Base-by-base conservation (phyloP, 1,140 invertebrate species). In the Panagrolaimus sp. region DNA sequence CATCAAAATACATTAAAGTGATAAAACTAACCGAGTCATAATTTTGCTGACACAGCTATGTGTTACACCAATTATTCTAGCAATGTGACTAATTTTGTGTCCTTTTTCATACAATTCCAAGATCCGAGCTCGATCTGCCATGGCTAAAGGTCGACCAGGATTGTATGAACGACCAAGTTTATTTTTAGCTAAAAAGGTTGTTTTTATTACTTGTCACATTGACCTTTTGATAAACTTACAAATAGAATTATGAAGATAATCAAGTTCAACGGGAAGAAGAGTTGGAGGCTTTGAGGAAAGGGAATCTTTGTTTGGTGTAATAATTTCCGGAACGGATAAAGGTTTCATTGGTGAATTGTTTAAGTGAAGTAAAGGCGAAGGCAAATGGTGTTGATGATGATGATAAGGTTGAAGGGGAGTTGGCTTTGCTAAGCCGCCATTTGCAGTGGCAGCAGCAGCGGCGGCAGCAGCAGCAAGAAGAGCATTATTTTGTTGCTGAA, bases 31-130 rank as follows among this genome's bases (percentile, higher is more conserved):
- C 9, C 74, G 46, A 20, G 76, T 70, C 74, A 76, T 76, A 53
- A 76, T 78, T 65, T 76, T 76, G 14, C 77, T 79, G 20, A 76
- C 74, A 63, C 74, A 76, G 31, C 65, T 63, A 64, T 76, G 74
- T 16, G 74, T 76, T 23, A 78, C 75, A 13, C 74, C 74, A 45
- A 76, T 78, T 13, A 75, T 61, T 61, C 76, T 72, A 25, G 74
- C 74, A 43, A 76, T 76, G 51, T 76, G 74, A n/a, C 63, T 67
- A 47, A 76, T 78, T 48, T 76, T 76, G 47, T 72, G 48, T 11
- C 74, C 74, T 43, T 69, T 65, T 67, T 78, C 61, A 66, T 76
- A 76, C 8, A 76, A 64, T 9, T 78, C 67, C 16, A 76, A 47
- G 48, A 76, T 76, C 38, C 68, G 45, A 44, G 72, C 77, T 23